Base-by-base conservation (phyloP, 2,113 vertebrate genomes). In the Equus przewalskii region DNA sequence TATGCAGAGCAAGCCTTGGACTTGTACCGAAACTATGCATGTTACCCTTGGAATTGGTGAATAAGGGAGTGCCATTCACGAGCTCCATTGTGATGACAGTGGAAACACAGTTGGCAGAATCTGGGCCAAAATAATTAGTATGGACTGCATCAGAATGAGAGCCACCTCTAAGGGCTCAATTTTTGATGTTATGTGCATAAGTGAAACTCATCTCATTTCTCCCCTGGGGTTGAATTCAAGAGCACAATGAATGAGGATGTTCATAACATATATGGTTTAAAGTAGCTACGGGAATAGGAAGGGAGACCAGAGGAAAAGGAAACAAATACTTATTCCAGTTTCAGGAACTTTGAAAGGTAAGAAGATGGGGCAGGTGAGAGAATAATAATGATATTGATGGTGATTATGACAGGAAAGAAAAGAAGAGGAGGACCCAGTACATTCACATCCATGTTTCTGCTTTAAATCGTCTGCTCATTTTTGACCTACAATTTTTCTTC, bases 401-500 rank as follows among this genome's bases (percentile, higher is more conserved):
- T 72, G 89, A 21, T 36, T 54, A 58, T 46, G n/a, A 30, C 21
- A 41, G 26, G 33, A 92, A 24, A 92, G 46, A 78, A 82, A 54
- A 15, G 36, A 64, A 58, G 79, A 75, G 24, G 49, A n/a, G 18
- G 70, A 51, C 19, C 36, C 3, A 19, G 6, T 9, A 13, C 11
- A 58, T n/a, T 89, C 30, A 36, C 19, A 73, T 56, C 21, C 14
- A 36, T 44, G 6, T n/a, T 88, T 94, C 36, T 36, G 10, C 81
- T 90, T 80, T 14, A 85, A 85, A 46, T 62, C 13, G 33, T 83
- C 26, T 79, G 56, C 36, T 95, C 8, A 6, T 49, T 26, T 46
- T 69, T 58, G 69, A 80, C 19, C 13, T 67, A 30, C 13, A 24
- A 62, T 83, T 80, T 93, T 88, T 54, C 75, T 83, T 92, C 70